Base-by-base conservation (phyloP, 2,113 vertebrate genomes). In the Festucalex cinctus region DNA sequence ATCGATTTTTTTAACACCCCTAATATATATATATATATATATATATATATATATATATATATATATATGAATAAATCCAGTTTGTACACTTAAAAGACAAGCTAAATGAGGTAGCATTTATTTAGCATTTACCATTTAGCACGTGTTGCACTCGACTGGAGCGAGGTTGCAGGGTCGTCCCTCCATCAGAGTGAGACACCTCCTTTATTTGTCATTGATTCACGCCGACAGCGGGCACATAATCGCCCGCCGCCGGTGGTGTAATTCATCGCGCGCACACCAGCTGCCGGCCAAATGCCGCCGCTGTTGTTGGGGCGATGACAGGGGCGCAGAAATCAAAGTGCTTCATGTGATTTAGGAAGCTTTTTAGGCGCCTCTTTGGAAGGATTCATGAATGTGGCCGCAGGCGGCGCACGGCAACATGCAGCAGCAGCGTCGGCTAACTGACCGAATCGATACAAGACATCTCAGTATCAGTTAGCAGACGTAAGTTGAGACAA, bases 241-340 rank as follows among this genome's bases (percentile, higher is more conserved):
- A 86, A 86, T 85, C 68, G 72, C 80, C 81, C 71, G 78, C 81
- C 82, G 75, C 70, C 48, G 70, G 78, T 83, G 83, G 76, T 77
- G 78, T 81, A 81, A 77, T 84, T 83, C 76, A 82, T 75, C 74
- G 84, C 63, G 69, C 64, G 74, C 67, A 53, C 71, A 81, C 82
- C 77, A 83, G 82, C 83, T 82, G 82, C 77, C 77, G 78, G 69
- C 70, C 41, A 35, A 20, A 35, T 61, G 71, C 56, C 53, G 68
- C 70, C 73, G 68, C 49, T 65, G 53, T 28, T 6, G 53, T 32
- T 17, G 24, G 65, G 76, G 48, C 10, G 48, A 70, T 54, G 71
- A 54, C 49, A 69, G 56, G 68, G 70, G 79, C 63, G 63, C 73
- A 0, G 12, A 70, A 81, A 41, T 70, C 19, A 14, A n/a, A 76